Evolutionary conservation across 2,797 vertebrate genomes (phyloP).

Genomic region (Sebastes cheni): DNA sequence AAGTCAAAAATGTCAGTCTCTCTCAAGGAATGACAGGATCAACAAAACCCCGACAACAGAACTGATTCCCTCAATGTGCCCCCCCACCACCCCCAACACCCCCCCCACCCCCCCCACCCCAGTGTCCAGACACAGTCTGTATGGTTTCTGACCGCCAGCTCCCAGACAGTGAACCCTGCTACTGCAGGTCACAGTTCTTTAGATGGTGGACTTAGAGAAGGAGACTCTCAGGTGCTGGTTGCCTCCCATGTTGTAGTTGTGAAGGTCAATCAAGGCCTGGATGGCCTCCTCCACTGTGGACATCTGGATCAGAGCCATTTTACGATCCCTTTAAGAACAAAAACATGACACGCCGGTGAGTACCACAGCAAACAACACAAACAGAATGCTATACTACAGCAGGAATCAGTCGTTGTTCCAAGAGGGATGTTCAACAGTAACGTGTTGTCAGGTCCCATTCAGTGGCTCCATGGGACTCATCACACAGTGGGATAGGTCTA

Average conservation of each 20-base stretch:
- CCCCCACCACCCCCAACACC: not conserved
- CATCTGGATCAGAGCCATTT: constrained; percentile 99
- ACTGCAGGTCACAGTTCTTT: constrained; percentile 1
- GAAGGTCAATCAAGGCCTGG: constrained; percentile 96
- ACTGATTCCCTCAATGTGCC: constrained; percentile 71
- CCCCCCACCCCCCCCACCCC: constrained; percentile 73
- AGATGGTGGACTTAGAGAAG: constrained; percentile 98
- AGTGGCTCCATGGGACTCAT: too few relatives aligned
- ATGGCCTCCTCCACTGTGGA: constrained; percentile 96
- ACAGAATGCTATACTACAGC: not conserved
- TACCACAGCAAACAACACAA: too few relatives aligned
- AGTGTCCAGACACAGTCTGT: constrained; percentile 85
- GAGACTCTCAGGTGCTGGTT: constrained; percentile 98
- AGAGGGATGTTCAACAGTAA: not conserved
- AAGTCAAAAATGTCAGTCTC: constrained; percentile 46
- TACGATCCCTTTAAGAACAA: constrained; percentile 88
- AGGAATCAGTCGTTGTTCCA: not conserved
- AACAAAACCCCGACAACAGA: constrained; percentile 63
- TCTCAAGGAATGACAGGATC: constrained; percentile 76
- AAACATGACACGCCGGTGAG: not conserved
- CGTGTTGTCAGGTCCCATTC: not conserved
- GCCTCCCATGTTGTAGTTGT: constrained; percentile 97
- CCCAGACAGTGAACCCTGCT: not conserved
- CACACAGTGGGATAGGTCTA: not conserved
- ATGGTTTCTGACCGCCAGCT: constrained; percentile 5